Evolutionary conservation across 2,888 invertebrate species (phyloP), one percentile per base, ranked within the genome.

Genomic region (Druceiella hillmani): DNA sequence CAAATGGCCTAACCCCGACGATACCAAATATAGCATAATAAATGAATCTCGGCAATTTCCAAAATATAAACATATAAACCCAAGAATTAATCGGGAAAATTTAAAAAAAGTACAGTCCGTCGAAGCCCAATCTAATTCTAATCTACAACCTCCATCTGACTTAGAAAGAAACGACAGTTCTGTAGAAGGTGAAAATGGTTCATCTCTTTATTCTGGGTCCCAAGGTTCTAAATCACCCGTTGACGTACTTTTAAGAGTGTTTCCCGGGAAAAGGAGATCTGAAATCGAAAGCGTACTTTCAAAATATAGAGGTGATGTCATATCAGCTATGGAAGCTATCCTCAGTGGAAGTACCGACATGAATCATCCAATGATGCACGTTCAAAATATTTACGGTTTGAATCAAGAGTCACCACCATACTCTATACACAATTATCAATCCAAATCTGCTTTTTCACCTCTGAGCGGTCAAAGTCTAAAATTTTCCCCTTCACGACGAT

Each of bases 281-380:
- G 90, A 93, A 54, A 87, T 95, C 2, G 93, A 94, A 59, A 78
- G 83, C 3, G 78, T 90, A 28, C 69, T 95, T 12, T 83, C 87
- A 48, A 77, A 87, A 43, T 88, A 86, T 60, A 81, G 87, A 60
- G 91, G 91, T 0, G 93, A 95, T 58, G 87, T 92, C 0, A 81
- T 94, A 0, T 86, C 90, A 50, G 92, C 94, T 0, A 94, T 95
- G 80, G 94, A 95, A 57, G 80, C 87, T 56, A 82, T 95, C 75
- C 76, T 89, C 9, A 81, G 83, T 45, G 81, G 82, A 2, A 73
- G 72, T 40, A 58, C 63, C 41, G 48, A 31, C 4, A 37, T 30
- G 4, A 27, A 35, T 6, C 36, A 35, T 24, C 31, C 41, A 14
- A 39, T 41, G 29, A 43, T 38, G 32, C 41, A 65, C 42, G 47